Percentiles rank a stretch among this genome's conserved stretches.
phyloP scores from a whole-genome alignment of 2,888 invertebrate species.

The Troilus luridus region DNA sequence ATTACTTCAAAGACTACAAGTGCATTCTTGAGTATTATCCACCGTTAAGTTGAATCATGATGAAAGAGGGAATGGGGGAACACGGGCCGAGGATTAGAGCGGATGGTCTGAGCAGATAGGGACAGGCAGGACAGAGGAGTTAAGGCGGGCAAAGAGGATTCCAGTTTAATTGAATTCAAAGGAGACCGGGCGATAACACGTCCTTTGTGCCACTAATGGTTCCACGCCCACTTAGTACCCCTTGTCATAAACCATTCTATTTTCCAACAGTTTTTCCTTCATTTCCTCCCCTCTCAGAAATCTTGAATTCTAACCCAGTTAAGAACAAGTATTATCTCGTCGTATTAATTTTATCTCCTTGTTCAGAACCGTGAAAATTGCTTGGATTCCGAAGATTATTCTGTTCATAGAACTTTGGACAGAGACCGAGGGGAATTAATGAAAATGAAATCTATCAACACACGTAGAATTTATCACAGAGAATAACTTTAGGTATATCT shows the following conservation, averaged over 20 bases:
- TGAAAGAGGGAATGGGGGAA: background rate
- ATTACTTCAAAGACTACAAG: background rate
- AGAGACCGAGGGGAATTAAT: no score
- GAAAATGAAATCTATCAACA: no score
- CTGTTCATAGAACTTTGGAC: no score
- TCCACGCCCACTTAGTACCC: background rate
- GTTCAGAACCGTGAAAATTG: no score
- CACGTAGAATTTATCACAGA: no score
- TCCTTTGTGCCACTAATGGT: constrained; percentile 8
- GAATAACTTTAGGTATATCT: no score
- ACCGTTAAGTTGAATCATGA: background rate
- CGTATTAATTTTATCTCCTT: no score
- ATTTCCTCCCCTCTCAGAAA: background rate
- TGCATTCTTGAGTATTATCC: background rate
- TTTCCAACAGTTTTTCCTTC: constrained; percentile 27
- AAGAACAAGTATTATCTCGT: background rate
- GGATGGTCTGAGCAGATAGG: background rate
- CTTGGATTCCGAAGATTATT: no score
- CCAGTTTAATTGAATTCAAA: constrained; percentile 44
- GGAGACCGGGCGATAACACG: constrained; percentile 27
- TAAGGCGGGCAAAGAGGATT: background rate
- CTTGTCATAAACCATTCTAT: constrained; percentile 14
- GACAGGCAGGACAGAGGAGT: background rate
- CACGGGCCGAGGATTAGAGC: background rate
- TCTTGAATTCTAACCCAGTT: background rate